Conservation (phyloP, 2,797 vertebrate species). For the Cynopterus sphinx region DNA sequence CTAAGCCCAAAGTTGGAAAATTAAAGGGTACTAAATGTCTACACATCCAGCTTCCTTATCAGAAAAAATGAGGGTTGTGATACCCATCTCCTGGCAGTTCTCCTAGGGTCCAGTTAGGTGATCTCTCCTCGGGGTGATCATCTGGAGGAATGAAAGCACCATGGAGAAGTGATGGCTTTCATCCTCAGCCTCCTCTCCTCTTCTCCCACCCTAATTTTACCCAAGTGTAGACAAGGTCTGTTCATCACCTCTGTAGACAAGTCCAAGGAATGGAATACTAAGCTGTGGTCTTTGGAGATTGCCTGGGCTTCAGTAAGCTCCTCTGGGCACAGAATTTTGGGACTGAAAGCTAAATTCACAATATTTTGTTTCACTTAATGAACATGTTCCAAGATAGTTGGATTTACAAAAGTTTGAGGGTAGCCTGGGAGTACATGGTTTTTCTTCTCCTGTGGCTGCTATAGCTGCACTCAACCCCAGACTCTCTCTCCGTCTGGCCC, state of each 20-base stretch:
- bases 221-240: background rate
- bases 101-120: background rate
- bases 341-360: background rate
- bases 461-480: background rate
- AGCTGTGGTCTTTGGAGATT: background rate
- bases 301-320: background rate
- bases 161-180: accelerated
- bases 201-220: background rate
- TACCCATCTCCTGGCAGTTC: too few relatives aligned
- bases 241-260: background rate
- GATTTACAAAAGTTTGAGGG: background rate
- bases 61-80: background rate
- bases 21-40: background rate
- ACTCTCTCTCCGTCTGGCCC: accelerated
- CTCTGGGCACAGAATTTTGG: background rate
- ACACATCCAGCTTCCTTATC: background rate
- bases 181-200: too few relatives aligned
- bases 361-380: background rate
- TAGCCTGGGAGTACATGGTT: background rate
- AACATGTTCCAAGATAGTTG: background rate
- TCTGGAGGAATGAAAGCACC: background rate
- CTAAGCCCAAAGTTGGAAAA: background rate
- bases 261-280: background rate
- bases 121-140: accelerated
- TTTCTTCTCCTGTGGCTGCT: background rate